Base-by-base conservation (phyloP, 2,113 vertebrate genomes). In the Psittacula cyanocephala region DNA sequence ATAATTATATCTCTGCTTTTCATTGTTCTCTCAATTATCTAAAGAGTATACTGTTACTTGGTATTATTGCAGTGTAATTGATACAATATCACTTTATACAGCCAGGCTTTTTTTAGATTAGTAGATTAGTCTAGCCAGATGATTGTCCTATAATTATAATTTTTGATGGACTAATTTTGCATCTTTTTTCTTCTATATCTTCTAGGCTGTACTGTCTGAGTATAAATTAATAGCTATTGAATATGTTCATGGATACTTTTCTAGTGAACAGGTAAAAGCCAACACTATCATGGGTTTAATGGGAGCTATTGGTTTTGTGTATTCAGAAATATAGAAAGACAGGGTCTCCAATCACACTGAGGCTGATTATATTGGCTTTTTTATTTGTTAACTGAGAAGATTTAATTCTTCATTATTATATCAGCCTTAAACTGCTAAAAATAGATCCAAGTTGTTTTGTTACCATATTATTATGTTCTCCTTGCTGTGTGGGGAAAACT, bases 211-310 rank as follows among this genome's bases (percentile, higher is more conserved):
- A 96, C 95, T 99, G 97, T 99, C 99, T 60, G 99, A 99, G 63
- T 99, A 99, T 94, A 98, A 99, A 91, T 97, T 99, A 96, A 99
- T 99, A 98, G 99, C 99, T 63, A 99, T 99, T 93, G 99, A 99
- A 90, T 99, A 99, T 95, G 99, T 99, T 81, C 99, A 99, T 92
- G 99, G 99, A 74, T 99, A 99, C 97, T 99, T 99, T 96, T 99
- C 99, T 86, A 99, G 99, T 96, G 99, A 99, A 94, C 99, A 99
- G 99, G 99, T 99, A 98, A 96, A 88, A 31, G 41, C 90, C 39
- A 43, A 37, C 16, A 6, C 4, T 22, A 8, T 65, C 14, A 13
- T 20, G 53, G 15, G 9, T 86, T 69, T 86, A 76, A 53, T 33
- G 82, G 69, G 57, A 84, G 7, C 17, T 86, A 2, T 33, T 89